Percentiles rank a stretch among this genome's conserved stretches.
phyloP scores from a whole-genome alignment of 2,888 invertebrate genomes.

The Nephrotoma guestfalica region DNA sequence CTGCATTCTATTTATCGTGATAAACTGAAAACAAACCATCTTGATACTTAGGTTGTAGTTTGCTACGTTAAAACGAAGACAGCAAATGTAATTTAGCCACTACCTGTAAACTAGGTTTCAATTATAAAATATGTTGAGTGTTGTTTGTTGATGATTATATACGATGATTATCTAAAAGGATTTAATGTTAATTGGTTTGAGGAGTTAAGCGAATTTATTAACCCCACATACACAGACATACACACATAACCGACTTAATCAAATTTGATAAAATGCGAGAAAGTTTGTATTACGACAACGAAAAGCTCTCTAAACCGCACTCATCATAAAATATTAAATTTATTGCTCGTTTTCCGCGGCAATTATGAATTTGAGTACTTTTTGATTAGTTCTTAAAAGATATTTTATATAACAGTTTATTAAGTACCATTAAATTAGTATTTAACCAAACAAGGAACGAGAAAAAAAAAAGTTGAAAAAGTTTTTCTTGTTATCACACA shows the following conservation, averaged over 20 bases:
- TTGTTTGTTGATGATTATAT: background rate
- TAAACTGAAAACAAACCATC: too few species aligned
- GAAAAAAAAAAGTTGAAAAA: background rate
- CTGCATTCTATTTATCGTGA: too few species aligned
- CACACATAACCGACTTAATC: background rate
- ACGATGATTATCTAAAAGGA: background rate
- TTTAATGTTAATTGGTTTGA: background rate
- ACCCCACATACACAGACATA: background rate
- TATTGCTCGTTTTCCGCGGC: background rate
- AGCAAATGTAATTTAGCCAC: too few species aligned
- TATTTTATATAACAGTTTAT: background rate
- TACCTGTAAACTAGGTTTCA: background rate
- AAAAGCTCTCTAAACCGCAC: background rate
- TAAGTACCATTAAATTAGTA: background rate
- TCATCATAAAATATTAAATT: background rate
- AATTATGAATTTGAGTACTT: background rate
- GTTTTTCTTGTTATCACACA: background rate
- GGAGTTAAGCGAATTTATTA: background rate
- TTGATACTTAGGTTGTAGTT: too few species aligned
- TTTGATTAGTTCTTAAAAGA: background rate
- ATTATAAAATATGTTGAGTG: background rate
- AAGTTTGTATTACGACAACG: background rate
- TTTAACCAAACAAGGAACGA: background rate
- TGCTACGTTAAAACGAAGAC: too few species aligned
- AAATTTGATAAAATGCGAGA: background rate